A percentile compares a stretch with the other conserved stretches of the same genome.
Conservation (phyloP, 1,140 invertebrate species). For the Akabosia matsudoensis region DNA sequence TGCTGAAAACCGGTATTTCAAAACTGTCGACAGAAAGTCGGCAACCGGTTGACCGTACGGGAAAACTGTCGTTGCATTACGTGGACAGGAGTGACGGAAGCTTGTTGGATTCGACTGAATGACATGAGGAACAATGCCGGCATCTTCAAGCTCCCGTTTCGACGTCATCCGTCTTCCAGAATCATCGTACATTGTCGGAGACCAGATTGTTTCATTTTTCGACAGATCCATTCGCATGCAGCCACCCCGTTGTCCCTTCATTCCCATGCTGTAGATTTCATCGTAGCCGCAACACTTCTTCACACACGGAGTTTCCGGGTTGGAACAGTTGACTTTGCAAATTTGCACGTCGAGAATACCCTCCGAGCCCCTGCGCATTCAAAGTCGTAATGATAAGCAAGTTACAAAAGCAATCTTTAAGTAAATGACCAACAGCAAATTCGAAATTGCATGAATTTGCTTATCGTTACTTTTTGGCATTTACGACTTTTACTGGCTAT, state of each 20-base stretch:
- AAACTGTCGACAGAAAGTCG: conserved; percentile 4
- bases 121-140: conserved; percentile 26
- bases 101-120: conserved; percentile 24
- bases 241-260: conserved; percentile 25
- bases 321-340: conserved; percentile 32
- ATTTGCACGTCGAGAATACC: conserved; percentile 25
- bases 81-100: background rate
- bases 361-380: background rate
- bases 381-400: too few species aligned
- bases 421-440: too few species aligned
- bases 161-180: background rate
- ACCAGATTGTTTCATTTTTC: conserved; percentile 14
- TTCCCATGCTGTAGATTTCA: conserved; percentile 31
- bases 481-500: too few species aligned
- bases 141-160: background rate
- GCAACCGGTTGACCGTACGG: conserved; percentile 28
- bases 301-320: conserved; percentile 33
- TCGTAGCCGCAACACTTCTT: conserved; percentile 31
- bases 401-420: too few species aligned
- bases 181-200: conserved; percentile 27
- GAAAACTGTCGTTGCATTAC: conserved; percentile 23
- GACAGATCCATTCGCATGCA: conserved; percentile 23
- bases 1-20: conserved; percentile 5
- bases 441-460: too few species aligned
- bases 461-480: too few species aligned